Percentiles rank a stretch among this genome's conserved stretches.
Evolutionary conservation across 2,113 vertebrate species (phyloP).

Genomic region (Oreocharis arfaki): DNA sequence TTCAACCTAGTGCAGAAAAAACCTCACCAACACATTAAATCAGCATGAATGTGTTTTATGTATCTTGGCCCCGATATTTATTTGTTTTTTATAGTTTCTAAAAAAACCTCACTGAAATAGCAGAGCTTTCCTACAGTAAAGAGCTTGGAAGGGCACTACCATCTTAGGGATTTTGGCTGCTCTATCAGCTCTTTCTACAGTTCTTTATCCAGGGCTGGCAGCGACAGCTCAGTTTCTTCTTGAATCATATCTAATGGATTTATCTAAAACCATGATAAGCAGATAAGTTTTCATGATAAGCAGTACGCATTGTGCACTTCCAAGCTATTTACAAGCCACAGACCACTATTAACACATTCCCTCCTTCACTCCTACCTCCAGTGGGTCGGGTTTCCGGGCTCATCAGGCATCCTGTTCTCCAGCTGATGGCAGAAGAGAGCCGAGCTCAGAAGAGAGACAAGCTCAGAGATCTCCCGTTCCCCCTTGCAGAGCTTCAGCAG

Average conservation of each 20-base stretch:
- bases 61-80: not conserved
- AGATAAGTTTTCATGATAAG: not conserved
- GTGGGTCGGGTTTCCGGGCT: not conserved
- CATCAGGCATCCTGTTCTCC: not conserved
- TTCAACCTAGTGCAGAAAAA: not conserved
- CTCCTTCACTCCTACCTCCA: not conserved
- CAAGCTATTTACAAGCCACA: not conserved
- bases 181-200: not conserved
- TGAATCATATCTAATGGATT: not conserved
- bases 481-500: not conserved
- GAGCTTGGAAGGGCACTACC: not conserved
- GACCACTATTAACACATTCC: not conserved
- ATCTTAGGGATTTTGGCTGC: not conserved
- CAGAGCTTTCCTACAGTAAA: not conserved
- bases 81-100: not conserved
- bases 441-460: not conserved
- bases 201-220: not conserved
- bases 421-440: not conserved
- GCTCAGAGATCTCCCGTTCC: not conserved
- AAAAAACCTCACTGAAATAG: not conserved
- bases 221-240: not conserved
- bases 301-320: not conserved
- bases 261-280: too few relatives aligned
- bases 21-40: not conserved
- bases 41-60: not conserved